Evolutionary conservation across 2,113 vertebrate species (phyloP), one percentile per base, ranked within the genome.

Genomic region (Psittacula cyanocephala): DNA sequence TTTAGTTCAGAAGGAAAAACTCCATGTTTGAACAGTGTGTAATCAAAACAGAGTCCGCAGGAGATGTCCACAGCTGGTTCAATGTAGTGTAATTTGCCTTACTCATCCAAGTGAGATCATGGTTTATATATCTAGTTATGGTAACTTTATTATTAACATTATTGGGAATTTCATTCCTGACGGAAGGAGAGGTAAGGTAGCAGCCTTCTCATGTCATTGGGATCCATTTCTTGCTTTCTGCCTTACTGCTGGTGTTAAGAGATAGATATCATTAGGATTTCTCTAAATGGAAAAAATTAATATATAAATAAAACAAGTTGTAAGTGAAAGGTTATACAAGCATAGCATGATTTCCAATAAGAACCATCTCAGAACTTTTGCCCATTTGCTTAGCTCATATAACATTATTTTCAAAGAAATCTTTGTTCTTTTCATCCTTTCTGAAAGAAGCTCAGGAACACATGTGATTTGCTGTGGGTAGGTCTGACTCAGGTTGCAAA

Each of bases 121-220:
- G n/a, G 20, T 47, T 84, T 62, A 0, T 5, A 1, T 11, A 12
- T 24, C 18, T 59, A 67, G 2, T 49, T 44, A 33, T 1, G 3
- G 33, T 29, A 12, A 79, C 59, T 72, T 41, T n/a, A 49, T 55
- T 67, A 29, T 59, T 29, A 2, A 17, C 0, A 0, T 14, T 18
- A 10, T 1, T 28, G 57, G 53, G 47, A 55, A 53, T 41, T 16
- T 6, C 2, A 3, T 52, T 69, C 37, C 71, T 47, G 67, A 5
- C 0, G 7, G 60, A 39, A 70, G 65, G 33, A 90, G 44, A 74
- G 33, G 24, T 11, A 5, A 80, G 71, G 52, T 39, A 0, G 1
- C 70, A 60, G 57, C 57, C 65, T 55, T 71, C 46, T 17, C 47
- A 0, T 3, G 6, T 29, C 63, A n/a, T 41, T 69, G 44, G 41